Percentiles rank a stretch among this genome's conserved stretches.
Evolutionary conservation across 1,140 invertebrate species (phyloP).

Genomic region (Uloborus diversus): DNA sequence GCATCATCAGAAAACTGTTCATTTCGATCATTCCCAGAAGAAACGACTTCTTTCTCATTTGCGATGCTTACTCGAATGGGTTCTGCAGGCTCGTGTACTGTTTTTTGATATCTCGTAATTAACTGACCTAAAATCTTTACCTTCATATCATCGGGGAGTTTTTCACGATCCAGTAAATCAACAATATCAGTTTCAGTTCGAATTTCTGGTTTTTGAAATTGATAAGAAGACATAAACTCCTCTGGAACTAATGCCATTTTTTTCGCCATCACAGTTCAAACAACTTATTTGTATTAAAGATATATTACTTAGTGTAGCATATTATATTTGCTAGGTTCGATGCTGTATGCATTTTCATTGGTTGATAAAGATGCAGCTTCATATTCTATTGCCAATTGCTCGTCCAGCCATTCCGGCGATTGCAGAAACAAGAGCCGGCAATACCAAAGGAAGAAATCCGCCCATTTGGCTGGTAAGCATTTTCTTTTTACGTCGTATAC

Average conservation of each 20-base stretch:
- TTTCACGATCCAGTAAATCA: neutral
- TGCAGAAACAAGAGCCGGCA: neutral
- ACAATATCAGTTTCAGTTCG: neutral
- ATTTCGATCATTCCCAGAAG: no score
- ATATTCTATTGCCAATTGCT: constrained; percentile 9
- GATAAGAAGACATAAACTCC: neutral
- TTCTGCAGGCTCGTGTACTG: neutral
- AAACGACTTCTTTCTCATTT: neutral
- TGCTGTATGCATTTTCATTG: no score
- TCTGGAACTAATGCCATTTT: neutral
- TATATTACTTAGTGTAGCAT: no score
- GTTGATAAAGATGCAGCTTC: no score
- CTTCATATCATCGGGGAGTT: constrained; percentile 12
- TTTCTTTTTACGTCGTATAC: neutral
- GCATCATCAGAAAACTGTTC: no score
- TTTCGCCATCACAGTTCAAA: neutral
- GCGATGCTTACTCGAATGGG: neutral
- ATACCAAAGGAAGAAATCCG: neutral
- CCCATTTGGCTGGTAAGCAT: neutral
- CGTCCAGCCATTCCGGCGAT: neutral
- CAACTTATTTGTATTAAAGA: neutral
- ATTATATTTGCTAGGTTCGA: no score
- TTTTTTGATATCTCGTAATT: neutral
- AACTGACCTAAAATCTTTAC: constrained; percentile 20
- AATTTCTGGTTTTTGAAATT: neutral